Evolutionary conservation across 1,140 invertebrate genomes (phyloP).

Genomic region (Theocolax elegans): DNA sequence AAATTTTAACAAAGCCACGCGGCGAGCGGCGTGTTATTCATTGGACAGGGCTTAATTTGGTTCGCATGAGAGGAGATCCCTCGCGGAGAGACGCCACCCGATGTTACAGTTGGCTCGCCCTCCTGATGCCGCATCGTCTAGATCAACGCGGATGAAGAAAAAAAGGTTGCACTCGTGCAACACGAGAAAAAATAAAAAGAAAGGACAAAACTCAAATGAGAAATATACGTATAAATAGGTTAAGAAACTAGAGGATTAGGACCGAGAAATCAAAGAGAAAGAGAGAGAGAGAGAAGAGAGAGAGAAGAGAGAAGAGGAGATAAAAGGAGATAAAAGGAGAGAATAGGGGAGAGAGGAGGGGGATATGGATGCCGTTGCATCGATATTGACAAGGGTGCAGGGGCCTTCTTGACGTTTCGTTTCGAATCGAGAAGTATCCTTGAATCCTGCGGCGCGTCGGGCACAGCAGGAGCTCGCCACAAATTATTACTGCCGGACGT

Average conservation of each 20-base stretch:
- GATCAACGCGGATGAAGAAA: slow-evolving; percentile 14
- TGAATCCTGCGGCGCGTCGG: slow-evolving; percentile 43
- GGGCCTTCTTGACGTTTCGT: slow-evolving; percentile 52
- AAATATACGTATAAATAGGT: slow-evolving; percentile 32
- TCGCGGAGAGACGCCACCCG: slow-evolving; percentile 15
- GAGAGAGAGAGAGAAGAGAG: background rate
- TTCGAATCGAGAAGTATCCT: slow-evolving; percentile 14
- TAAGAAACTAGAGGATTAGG: slow-evolving; percentile 23
- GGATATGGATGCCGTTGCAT: too few relatives aligned
- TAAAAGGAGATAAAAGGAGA: background rate
- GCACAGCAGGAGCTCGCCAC: slow-evolving; percentile 61
- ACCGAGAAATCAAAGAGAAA: background rate
- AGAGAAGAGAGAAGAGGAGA: background rate
- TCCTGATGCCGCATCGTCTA: slow-evolving; percentile 2
- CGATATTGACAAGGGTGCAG: slow-evolving; percentile 68
- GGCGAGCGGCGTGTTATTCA: slow-evolving; percentile 60
- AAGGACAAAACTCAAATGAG: slow-evolving; percentile 12
- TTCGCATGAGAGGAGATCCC: slow-evolving; percentile 61
- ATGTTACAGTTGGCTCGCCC: slow-evolving; percentile 13
- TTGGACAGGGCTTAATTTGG: slow-evolving; percentile 67
- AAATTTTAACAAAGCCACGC: slow-evolving; percentile 62
- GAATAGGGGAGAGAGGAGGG: slow-evolving; percentile 45
- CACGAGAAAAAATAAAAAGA: background rate
- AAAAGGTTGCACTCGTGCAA: slow-evolving; percentile 4
- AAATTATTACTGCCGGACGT: slow-evolving; percentile 65